A percentile compares a stretch with the other conserved stretches of the same genome.
phyloP scores from a whole-genome alignment of 2,888 invertebrate genomes.

The Craniophora ligustri region DNA sequence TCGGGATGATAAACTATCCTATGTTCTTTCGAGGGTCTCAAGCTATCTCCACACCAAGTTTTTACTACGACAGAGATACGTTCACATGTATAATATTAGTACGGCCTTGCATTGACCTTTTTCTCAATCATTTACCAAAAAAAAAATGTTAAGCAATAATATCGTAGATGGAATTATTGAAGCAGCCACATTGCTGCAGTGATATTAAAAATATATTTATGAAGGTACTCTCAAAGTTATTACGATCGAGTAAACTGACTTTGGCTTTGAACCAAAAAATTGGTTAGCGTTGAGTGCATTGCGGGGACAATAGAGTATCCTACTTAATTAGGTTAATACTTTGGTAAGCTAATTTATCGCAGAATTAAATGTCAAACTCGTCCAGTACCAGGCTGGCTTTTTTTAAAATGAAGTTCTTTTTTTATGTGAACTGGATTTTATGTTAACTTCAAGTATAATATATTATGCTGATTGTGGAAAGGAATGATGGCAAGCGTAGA shows the following conservation, averaged over 20 bases:
- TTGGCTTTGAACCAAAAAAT: constrained; percentile 49
- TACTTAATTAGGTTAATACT: constrained; percentile 56
- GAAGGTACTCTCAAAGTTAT: constrained; percentile 45
- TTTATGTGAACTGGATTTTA: constrained; percentile 22
- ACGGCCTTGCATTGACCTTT: too few species aligned
- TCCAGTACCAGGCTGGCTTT: constrained; percentile 26
- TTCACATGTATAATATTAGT: too few species aligned
- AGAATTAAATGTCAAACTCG: constrained; percentile 41
- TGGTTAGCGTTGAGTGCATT: constrained; percentile 50
- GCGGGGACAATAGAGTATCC: constrained; percentile 44
- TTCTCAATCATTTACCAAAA: too few species aligned
- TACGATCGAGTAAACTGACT: constrained; percentile 40
- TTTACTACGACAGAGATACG: too few species aligned
- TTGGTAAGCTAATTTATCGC: constrained; percentile 44
- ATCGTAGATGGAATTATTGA: constrained; percentile 19
- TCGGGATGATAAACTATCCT: too few species aligned
- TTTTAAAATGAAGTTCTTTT: constrained; percentile 17
- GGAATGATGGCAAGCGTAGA: too few species aligned
- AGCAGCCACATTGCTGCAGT: constrained; percentile 33
- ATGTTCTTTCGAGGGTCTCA: too few species aligned
- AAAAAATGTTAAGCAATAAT: constrained; percentile 24
- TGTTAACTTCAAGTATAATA: too few species aligned
- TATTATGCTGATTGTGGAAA: too few species aligned
- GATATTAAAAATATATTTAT: constrained; percentile 46
- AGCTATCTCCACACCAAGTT: too few species aligned